Base-by-base conservation (phyloP, 2,113 vertebrate species). In the Felis chaus region DNA sequence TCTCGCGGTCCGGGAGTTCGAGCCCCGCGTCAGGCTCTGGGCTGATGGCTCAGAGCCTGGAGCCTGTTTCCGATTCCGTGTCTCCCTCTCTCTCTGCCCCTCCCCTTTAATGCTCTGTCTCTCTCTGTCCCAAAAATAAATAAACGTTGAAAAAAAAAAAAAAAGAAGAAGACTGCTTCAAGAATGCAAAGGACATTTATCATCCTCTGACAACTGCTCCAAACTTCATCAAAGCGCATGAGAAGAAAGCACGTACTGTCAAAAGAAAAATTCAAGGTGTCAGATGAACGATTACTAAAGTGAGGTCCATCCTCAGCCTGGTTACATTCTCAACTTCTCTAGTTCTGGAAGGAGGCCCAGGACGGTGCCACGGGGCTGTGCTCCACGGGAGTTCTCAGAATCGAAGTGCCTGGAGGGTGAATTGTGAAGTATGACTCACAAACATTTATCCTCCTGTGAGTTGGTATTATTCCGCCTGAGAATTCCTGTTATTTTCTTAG, bases 321-420 rank as follows among this genome's bases (percentile, higher is more conserved):
- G 92, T 98, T 97, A 69, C 87, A 94, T 92, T 78, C 92, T 93
- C 45, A 33, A 4, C 69, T 95, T 88, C 12, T 5, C 74, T 96
- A 79, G 97, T 97, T 98, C 91, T 98, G 98, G 95, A 98, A 95
- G 94, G 83, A 81, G 96, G 96, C 97, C 68, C 55, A 39, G 73
- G 12, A 29, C 50, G 4, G 9, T 57, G 84, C 55, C 88, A 61
- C 50, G 92, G 41, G n/a, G 71, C 55, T 96, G 84, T 41, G 53
- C 45, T 94, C 68, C 89, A 55, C 1, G 0, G 31, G 91, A 83
- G 92, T 97, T 96, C 96, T 97, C 21, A 1, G 39, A 94, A 69
- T 11, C 0, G 4, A 95, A 97, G 96, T 96, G 96, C 80, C 97
- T 91, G 5, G 0, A 2, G 90, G 91, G 84, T 1, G 8, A 98